A percentile compares a stretch with the other conserved stretches of the same genome.
These are phyloP conservation scores for Latheticus oryzae DNA, from an alignment of 2,888 invertebrate species.

Conservation along the genomic window DNA sequence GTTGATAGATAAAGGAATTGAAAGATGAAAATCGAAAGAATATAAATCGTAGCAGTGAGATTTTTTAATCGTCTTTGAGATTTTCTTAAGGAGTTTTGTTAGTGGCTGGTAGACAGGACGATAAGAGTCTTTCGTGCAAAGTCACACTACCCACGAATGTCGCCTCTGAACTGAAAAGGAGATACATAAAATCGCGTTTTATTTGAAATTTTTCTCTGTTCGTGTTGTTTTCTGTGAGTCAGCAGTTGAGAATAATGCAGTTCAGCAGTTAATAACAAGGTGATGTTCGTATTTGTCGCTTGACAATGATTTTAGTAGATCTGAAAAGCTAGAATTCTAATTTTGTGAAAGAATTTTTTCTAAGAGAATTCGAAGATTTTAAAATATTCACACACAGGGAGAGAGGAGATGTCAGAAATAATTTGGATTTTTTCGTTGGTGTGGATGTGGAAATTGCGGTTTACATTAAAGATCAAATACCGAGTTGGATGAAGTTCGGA, in stretches of 20 bases:
- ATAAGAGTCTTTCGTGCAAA: slow-evolving; percentile 1
- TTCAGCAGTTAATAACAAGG: slow-evolving; percentile 36
- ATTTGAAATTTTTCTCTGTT: slow-evolving; percentile 31
- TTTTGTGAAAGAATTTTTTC: no score
- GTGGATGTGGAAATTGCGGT: slow-evolving; percentile 21
- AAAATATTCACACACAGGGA: slow-evolving; percentile 10
- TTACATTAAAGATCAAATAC: slow-evolving; percentile 31
- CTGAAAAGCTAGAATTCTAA: not conserved
- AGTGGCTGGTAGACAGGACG: no score
- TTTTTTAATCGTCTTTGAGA: no score
- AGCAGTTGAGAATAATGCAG: slow-evolving; percentile 24
- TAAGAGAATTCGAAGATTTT: not conserved
- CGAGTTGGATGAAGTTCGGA: slow-evolving; percentile 16
- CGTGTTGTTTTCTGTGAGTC: slow-evolving; percentile 25
- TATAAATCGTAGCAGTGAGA: no score
- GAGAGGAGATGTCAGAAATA: slow-evolving; percentile 13
- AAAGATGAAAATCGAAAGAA: no score
- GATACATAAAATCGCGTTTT: slow-evolving; percentile 12
- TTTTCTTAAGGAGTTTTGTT: no score
- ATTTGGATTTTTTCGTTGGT: slow-evolving; percentile 11
- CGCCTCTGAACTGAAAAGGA: slow-evolving; percentile 3
- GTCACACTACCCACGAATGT: not conserved
- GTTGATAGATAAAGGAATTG: no score
- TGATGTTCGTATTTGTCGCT: slow-evolving; percentile 16
- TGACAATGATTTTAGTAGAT: slow-evolving; percentile 4